phyloP scores from a whole-genome alignment of 2,113 vertebrate genomes.

The Noturus placidus region DNA sequence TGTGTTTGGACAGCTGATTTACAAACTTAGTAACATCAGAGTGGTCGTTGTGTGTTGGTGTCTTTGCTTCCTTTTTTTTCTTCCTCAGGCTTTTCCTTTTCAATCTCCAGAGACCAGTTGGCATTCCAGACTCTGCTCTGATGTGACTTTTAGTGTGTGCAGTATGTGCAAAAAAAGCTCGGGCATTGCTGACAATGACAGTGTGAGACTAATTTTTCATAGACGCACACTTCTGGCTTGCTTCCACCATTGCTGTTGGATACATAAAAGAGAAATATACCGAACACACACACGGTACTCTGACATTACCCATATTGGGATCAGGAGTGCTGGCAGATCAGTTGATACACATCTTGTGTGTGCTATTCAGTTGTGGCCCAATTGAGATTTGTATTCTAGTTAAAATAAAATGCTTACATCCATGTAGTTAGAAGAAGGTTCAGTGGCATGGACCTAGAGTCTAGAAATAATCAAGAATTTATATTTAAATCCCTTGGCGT shows the following conservation, averaged over 20 bases:
- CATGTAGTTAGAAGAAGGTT: slow-evolving; percentile 10
- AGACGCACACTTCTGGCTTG: neutral
- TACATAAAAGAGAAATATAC: neutral
- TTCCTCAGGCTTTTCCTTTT: neutral
- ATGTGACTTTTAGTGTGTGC: slow-evolving; percentile 14
- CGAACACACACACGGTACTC: neutral
- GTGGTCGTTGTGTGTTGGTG: neutral
- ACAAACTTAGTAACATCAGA: neutral
- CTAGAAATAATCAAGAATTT: neutral
- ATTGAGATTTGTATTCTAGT: neutral
- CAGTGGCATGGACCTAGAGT: neutral
- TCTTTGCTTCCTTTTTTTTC: neutral
- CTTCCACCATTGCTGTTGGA: neutral
- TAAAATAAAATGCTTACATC: neutral
- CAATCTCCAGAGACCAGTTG: slow-evolving; percentile 11
- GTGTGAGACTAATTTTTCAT: neutral
- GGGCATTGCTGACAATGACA: slow-evolving; percentile 18
- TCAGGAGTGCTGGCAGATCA: neutral
- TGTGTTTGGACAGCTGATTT: neutral
- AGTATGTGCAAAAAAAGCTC: neutral
- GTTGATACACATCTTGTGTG: neutral
- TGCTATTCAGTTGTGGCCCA: neutral
- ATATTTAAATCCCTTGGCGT: neutral
- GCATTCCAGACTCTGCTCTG: slow-evolving; percentile 20
- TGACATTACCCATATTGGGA: neutral